Conservation (phyloP, 1,140 invertebrate genomes). For the Eufriesea mexicana region DNA sequence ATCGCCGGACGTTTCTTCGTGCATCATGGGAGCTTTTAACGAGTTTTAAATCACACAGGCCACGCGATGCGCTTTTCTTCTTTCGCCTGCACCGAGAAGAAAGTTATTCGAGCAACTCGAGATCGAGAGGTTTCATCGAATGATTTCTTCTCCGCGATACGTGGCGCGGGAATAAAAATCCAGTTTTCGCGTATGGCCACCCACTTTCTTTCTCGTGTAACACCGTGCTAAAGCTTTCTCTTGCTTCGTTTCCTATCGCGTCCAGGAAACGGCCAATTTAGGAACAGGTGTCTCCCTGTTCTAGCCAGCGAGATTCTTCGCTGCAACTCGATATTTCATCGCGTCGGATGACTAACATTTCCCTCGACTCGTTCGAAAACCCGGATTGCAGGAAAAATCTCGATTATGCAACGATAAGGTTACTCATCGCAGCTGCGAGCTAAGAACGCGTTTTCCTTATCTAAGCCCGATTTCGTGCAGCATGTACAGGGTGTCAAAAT, state of each 20-base stretch:
- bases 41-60: too few relatives aligned
- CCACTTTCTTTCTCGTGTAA: background rate
- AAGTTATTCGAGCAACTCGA: background rate
- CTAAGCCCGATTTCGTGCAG: too few relatives aligned
- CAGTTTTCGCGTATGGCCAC: background rate
- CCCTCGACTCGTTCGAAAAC: too few relatives aligned
- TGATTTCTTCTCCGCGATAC: background rate
- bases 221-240: background rate
- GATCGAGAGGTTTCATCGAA: background rate
- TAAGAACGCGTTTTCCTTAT: too few relatives aligned
- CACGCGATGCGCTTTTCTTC: background rate
- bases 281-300: background rate
- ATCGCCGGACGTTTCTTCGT: background rate
- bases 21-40: background rate
- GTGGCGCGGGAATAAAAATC: background rate
- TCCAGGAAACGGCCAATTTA: background rate
- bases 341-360: too few relatives aligned
- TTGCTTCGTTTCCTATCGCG: background rate
- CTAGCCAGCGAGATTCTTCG: too few relatives aligned
- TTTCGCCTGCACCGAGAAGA: background rate
- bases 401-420: too few relatives aligned
- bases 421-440: too few relatives aligned
- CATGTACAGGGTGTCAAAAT: too few relatives aligned
- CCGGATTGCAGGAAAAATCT: too few relatives aligned
- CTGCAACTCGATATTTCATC: too few relatives aligned